These are phyloP conservation scores for Lacanobia wlatinum DNA, from an alignment of 2,888 invertebrate genomes.

Conservation along the genomic window DNA sequence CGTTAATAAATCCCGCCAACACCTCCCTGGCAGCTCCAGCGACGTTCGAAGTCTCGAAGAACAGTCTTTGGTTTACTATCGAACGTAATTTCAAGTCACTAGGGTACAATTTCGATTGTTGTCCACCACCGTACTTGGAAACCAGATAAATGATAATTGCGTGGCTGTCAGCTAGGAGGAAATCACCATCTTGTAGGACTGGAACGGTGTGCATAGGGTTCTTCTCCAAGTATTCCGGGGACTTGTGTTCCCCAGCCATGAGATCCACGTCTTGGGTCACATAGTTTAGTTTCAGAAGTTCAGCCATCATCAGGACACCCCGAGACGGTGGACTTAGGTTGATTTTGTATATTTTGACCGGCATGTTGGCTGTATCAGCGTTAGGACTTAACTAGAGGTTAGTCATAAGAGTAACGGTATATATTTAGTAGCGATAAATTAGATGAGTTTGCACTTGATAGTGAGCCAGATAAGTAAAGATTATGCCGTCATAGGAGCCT, in stretches of 20 bases:
- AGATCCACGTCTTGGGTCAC: conserved; percentile 67
- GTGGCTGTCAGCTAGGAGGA: conserved; percentile 73
- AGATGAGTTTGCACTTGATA: conserved; percentile 3
- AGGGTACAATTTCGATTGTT: conserved; percentile 71
- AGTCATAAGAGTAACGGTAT: neutral
- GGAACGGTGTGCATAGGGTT: conserved; percentile 75
- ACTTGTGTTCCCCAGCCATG: conserved; percentile 59
- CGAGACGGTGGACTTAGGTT: conserved; percentile 72
- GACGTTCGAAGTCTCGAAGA: conserved; percentile 69
- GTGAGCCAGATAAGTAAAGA: conserved; percentile 10
- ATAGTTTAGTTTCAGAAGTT: conserved; percentile 70
- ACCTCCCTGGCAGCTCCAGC: conserved; percentile 60
- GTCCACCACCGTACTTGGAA: conserved; percentile 74
- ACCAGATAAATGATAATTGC: conserved; percentile 75
- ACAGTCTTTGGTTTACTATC: conserved; percentile 71
- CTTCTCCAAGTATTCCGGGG: conserved; percentile 72
- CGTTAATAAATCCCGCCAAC: neutral
- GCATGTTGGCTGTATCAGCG: conserved; percentile 61
- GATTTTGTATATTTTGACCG: conserved; percentile 69
- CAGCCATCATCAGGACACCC: conserved; percentile 70
- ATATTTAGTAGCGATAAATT: conserved; percentile 10
- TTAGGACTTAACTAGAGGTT: conserved; percentile 12
- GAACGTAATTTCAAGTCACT: conserved; percentile 69
- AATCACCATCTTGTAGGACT: conserved; percentile 75
- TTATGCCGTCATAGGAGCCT: neutral